Base-by-base conservation (phyloP, 2,888 invertebrate species). In the Agrochola litura region DNA sequence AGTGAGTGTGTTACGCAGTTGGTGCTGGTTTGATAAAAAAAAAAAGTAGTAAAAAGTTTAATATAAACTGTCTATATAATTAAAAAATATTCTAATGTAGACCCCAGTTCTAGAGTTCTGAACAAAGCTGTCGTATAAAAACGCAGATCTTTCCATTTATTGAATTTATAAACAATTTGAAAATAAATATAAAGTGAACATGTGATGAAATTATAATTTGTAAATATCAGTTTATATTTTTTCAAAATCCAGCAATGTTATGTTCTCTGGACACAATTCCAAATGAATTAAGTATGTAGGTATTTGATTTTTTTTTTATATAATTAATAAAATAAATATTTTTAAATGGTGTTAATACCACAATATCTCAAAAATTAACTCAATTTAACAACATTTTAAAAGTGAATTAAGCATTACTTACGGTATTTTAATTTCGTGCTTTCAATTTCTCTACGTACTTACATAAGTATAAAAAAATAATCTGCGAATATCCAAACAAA, bases 401-500 rank as follows among this genome's bases (percentile, higher is more conserved):
- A 22, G 6, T n/a, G 19, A 30, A 37, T 46, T 12, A 67, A 41
- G 25, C 43, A 49, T 54, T 30, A 37, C 30, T 71, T 43, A 43
- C 16, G 0, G 10, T 30, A 43, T 22, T 30, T 65, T 10, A 46
- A 69, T 73, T 64, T 52, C 9, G 41, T 46, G 64, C 37, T 73
- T 73, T 16, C 49, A 68, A 25, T 58, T 52, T 30, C 2, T 46
- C 41, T 52, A 14, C 30, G 68, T 68, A 69, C 77, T 64, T 69
- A 82, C 41, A 73, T 70, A 75, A 58, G 76, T 66, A 66, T 82
- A 77, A 84, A 86, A 78, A 79, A 84, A 78, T 60, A 72, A 85
- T 78, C 83, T 63, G 86, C 83, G 74, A 85, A 73, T 65, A 75
- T 67, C 76, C 78, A 86, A 87, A 87, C 83, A 84, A 84, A 88